Conservation (phyloP, 2,113 vertebrate species). For the Thryonomys swinderianus region DNA sequence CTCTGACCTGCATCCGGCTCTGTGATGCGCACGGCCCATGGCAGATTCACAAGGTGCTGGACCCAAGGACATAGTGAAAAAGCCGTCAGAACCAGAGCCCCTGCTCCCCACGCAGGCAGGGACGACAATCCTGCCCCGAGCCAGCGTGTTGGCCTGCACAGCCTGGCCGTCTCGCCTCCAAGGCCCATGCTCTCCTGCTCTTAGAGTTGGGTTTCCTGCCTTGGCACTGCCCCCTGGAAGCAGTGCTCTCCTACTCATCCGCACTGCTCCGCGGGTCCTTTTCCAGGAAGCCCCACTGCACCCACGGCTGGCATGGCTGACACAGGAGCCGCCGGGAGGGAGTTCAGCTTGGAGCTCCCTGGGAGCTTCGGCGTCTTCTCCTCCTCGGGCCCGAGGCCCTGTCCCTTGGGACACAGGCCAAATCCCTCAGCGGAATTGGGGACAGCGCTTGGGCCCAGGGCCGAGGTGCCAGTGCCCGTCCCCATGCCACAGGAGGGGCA, state of each 20-base stretch:
- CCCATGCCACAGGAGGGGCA: background rate
- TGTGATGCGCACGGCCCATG: background rate
- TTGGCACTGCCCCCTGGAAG: background rate
- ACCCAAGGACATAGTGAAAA: background rate
- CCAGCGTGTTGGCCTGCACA: no score
- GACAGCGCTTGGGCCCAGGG: background rate
- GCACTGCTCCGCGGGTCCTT: no score
- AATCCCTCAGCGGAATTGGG: background rate
- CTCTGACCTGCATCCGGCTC: background rate
- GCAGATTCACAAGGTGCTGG: background rate
- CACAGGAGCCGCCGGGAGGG: no score
- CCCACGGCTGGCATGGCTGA: background rate
- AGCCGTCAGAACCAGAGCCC: rapidly evolving
- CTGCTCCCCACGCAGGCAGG: rapidly evolving
- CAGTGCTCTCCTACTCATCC: background rate
- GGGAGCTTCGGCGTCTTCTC: rapidly evolving
- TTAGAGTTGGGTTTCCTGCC: background rate
- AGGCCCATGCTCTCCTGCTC: background rate
- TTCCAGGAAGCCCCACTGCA: background rate
- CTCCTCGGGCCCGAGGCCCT: rapidly evolving
- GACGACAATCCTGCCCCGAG: no score
- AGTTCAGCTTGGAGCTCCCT: background rate
- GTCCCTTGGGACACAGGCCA: background rate
- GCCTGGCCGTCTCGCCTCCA: background rate
- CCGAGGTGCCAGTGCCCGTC: background rate